phyloP scores from a whole-genome alignment of 2,113 vertebrate genomes.

The Peromyscus leucopus region DNA sequence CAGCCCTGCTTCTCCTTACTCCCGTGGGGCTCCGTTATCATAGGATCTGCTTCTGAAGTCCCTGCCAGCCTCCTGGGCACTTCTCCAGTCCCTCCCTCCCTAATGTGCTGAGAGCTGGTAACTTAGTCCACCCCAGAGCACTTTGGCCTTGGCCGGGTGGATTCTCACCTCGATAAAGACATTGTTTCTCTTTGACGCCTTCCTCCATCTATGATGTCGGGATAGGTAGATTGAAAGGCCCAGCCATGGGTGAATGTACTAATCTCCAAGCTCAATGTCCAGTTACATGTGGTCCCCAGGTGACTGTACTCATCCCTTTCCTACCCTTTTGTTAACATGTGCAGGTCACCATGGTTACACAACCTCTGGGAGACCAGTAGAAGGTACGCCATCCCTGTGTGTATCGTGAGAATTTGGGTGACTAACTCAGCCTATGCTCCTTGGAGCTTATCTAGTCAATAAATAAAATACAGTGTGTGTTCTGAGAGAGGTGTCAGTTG shows the following conservation, averaged over 20 bases:
- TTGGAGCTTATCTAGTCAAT: conserved; percentile 70
- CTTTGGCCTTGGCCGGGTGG: not conserved
- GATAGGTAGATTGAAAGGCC: conserved; percentile 46
- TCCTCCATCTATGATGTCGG: not conserved
- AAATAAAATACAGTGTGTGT: conserved; percentile 75
- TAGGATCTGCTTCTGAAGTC: conserved; percentile 36
- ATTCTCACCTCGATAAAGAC: not conserved
- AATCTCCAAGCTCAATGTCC: conserved; percentile 72
- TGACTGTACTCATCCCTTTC: not conserved
- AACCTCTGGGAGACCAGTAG: conserved; percentile 77
- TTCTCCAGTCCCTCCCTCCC: not conserved
- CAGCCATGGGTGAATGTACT: conserved; percentile 67
- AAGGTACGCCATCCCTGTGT: conserved; percentile 71
- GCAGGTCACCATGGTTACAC: conserved; percentile 71
- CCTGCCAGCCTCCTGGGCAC: not conserved
- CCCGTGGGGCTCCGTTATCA: accelerated
- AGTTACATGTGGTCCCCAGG: conserved; percentile 19
- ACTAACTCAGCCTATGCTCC: conserved; percentile 70
- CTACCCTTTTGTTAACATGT: not conserved
- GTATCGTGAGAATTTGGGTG: conserved; percentile 66
- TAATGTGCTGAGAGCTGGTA: not conserved
- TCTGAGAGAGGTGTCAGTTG: conserved; percentile 78
- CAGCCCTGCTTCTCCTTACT: not conserved
- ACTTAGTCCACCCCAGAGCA: not conserved
- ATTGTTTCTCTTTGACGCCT: not conserved